Base-by-base conservation (phyloP, 2,888 invertebrate genomes). In the Drosophila barbarae region DNA sequence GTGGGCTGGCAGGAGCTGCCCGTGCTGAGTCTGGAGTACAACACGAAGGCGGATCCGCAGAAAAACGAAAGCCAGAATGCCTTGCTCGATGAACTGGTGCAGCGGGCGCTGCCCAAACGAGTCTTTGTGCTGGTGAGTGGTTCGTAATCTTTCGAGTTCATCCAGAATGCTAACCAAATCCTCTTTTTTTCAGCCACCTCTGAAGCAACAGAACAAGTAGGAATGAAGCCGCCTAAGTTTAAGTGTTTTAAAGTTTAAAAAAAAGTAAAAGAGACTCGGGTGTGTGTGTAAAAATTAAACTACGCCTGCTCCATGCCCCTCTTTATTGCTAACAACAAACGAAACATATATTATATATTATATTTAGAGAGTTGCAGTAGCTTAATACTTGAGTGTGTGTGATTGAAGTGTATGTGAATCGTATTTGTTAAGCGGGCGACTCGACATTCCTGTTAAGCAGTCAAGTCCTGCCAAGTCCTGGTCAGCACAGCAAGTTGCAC, bases 1-100 rank as follows among this genome's bases (percentile, higher is more conserved):
- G 88, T 88, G 53, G 89, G 89, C 34, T 90, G 89, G 89, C 90
- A 90, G 78, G 86, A 84, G 67, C 73, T 90, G 65, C 90, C 90
- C 3, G 89, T 89, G 53, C 69, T 90, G 18, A 74, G 86, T 13
- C 66, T 90, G 59, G 88, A 88, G 72, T 89, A 89, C 75, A 89
- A 89, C 60, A 88, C 85, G 2, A 84, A 87, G 69, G 86, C 86
- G 10, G 88, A 89, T 82, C 87, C 88, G 3, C 85, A 84, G 38
- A 87, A 87, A 69, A 87, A 88, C 58, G 88, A 89, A 54, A 74
- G 83, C 69, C 87, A 87, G 69, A 88, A 87, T 70, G 79, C 73
- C 60, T 76, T 87, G 64, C 85, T 90, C 52, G 83, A 83, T 38
- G 87, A 89, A 70, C 74, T 90, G 69, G 89, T 90, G 39, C 88